Percentiles rank a stretch among this genome's conserved stretches.
These are phyloP conservation scores for Lagorchestes hirsutus DNA, from an alignment of 2,797 vertebrate genomes.

Conservation along the genomic window DNA sequence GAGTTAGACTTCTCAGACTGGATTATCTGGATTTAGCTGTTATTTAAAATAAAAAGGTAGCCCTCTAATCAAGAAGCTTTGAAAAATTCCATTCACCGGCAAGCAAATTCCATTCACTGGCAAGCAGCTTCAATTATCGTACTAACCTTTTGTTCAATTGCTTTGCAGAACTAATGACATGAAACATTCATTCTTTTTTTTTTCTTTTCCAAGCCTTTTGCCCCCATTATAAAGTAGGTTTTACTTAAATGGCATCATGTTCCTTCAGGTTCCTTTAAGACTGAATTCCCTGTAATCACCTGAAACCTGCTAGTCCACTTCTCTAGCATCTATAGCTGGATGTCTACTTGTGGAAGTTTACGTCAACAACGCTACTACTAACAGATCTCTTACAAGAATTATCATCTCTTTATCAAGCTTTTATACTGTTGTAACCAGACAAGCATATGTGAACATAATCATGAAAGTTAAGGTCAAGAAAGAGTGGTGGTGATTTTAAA, in stretches of 20 bases:
- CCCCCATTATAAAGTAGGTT: conserved; percentile 45
- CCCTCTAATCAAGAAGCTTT: conserved; percentile 75
- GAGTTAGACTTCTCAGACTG: conserved; percentile 68
- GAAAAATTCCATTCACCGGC: conserved; percentile 76
- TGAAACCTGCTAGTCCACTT: conserved; percentile 73
- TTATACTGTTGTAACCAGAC: conserved; percentile 66
- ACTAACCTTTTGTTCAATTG: conserved; percentile 77
- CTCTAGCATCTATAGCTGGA: conserved; percentile 63
- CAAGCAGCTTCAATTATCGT: conserved; percentile 80
- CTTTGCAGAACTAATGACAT: conserved; percentile 78
- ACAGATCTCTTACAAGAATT: conserved; percentile 68
- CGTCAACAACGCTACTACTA: conserved; percentile 68
- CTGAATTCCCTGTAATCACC: conserved; percentile 79
- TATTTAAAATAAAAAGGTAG: conserved; percentile 72
- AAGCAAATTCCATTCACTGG: conserved; percentile 78
- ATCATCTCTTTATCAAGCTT: conserved; percentile 71
- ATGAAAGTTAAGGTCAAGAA: conserved; percentile 54
- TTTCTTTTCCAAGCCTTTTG: conserved; percentile 67
- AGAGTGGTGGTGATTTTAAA: not conserved
- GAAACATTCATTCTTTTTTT: conserved; percentile 69
- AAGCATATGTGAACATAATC: conserved; percentile 62
- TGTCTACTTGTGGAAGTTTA: conserved; percentile 69
- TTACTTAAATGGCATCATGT: conserved; percentile 74
- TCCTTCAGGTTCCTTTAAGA: conserved; percentile 68
- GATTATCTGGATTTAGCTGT: conserved; percentile 64